A percentile compares a stretch with the other conserved stretches of the same genome.
Evolutionary conservation across 2,797 vertebrate genomes (phyloP).

Genomic region (Percopsis omiscomaycus): DNA sequence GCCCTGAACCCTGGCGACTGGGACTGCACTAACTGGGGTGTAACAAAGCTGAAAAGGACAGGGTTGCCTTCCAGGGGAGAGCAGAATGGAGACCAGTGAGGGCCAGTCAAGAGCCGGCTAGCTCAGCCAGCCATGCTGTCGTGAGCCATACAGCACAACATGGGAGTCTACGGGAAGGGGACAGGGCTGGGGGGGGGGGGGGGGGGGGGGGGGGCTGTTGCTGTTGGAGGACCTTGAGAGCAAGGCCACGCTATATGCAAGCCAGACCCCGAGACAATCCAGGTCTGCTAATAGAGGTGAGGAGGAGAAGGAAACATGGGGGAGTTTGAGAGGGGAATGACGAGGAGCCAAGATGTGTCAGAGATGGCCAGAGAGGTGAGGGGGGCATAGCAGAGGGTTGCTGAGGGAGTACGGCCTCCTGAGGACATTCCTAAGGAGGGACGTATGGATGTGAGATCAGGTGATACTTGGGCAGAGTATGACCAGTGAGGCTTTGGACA

Average conservation of each 20-base stretch:
- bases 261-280: conserved; percentile 42
- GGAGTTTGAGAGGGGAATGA: background rate
- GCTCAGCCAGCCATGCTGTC: conserved; percentile 22
- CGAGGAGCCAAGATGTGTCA: background rate
- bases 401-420: conserved; percentile 1
- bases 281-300: conserved; percentile 42
- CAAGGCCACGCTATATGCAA: conserved; percentile 42
- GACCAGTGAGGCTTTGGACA: conserved; percentile 56
- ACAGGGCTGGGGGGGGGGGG: background rate
- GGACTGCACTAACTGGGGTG: conserved; percentile 14
- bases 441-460: conserved; percentile 9
- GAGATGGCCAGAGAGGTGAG: background rate
- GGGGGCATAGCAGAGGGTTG: conserved; percentile 13
- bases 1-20: conserved; percentile 15
- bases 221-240: conserved; percentile 35
- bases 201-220: conserved; percentile 33
- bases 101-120: conserved; percentile 26
- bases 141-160: conserved; percentile 16
- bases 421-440: conserved; percentile 6
- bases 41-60: conserved; percentile 32
- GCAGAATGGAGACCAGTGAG: conserved; percentile 23
- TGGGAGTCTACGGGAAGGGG: conserved; percentile 14
- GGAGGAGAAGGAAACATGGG: background rate
- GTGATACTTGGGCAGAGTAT: conserved; percentile 18
- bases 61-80: conserved; percentile 16